Base-by-base conservation (phyloP, 2,797 vertebrate species). In the Periparus ater region DNA sequence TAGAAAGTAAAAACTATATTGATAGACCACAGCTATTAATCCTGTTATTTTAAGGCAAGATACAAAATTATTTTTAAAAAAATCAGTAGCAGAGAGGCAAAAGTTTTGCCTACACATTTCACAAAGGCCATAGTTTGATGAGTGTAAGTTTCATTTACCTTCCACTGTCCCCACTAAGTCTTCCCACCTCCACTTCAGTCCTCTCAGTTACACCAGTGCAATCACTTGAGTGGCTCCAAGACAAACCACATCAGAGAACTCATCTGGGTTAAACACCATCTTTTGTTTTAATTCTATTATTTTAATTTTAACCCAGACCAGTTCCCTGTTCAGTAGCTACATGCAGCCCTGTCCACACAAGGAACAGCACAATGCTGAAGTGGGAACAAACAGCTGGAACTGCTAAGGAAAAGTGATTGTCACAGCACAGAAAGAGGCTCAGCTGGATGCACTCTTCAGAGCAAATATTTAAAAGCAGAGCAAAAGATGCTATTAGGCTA, bases 271-370 rank as follows among this genome's bases (percentile, higher is more conserved):
- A 71, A 95, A 91, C 47, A 75, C 2, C 51, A 58, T 12, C 62
- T 80, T 93, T 68, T 71, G 68, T 23, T 93, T 95, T 75, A 91
- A 75, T 88, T 92, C 61, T 84, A 78, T 95, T 91, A 81, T 85
- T 91, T 83, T 85, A 42, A 17, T 17, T 40, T 40, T 40, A 87
- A 80, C 47, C 73, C 76, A 72, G 72, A 66, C 57, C 67, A n/a
- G 77, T 19, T 79, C 74, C 80, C 80, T 66, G 47, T 22, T 89
- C 75, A 48, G 65, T 58, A 72, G 73, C 47, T 71, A 68, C 76
- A 2, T 38, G 68, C 82, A 91, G 89, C 88, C 90, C 83, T 73
- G 85, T 88, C 75, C 74, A 84, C 73, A 81, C 51, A 66, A 89
- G 85, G 63, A 63, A 74, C 19, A 81, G 78, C 66, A 92, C 62